These are phyloP conservation scores for Sinocyclocheilus grahami DNA, from an alignment of 2,113 vertebrate genomes.

Conservation along the genomic window DNA sequence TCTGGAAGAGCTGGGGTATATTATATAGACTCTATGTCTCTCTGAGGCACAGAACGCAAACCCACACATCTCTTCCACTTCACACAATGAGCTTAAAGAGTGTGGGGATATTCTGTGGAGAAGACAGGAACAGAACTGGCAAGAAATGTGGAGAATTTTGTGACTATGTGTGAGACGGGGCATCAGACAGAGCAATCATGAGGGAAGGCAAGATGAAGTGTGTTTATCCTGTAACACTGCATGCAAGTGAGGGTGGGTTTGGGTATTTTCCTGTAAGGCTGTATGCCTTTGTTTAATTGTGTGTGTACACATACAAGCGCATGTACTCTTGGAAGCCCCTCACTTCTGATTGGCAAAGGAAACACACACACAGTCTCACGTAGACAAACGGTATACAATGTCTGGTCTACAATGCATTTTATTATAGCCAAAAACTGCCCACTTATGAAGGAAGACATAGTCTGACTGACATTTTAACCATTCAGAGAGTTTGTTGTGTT, in stretches of 20 bases:
- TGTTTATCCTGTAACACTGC: slow-evolving; percentile 56
- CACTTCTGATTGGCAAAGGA: slow-evolving; percentile 7
- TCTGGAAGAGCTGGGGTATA: slow-evolving; percentile 51
- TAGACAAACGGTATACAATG: slow-evolving; percentile 2
- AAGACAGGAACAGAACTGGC: slow-evolving; percentile 4
- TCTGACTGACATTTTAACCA: background rate
- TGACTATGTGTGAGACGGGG: slow-evolving; percentile 27
- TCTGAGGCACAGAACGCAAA: slow-evolving; percentile 10
- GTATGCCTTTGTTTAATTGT: slow-evolving; percentile 38
- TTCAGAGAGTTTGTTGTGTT: background rate
- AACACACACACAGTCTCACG: slow-evolving; percentile 32
- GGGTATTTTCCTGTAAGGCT: slow-evolving; percentile 21
- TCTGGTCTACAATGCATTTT: background rate
- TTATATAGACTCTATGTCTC: slow-evolving; percentile 4
- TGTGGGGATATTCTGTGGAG: slow-evolving; percentile 3
- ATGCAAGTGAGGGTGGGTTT: slow-evolving; percentile 22
- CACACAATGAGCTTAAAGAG: slow-evolving; percentile 3
- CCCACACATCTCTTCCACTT: slow-evolving; percentile 29
- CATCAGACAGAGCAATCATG: slow-evolving; percentile 3
- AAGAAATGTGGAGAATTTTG: background rate
- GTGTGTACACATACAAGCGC: background rate
- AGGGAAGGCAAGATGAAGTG: slow-evolving; percentile 50
- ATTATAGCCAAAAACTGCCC: background rate
- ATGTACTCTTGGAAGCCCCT: slow-evolving; percentile 17
- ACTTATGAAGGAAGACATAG: background rate